These are phyloP conservation scores for crab-eating macaque (Macaca fascicularis) DNA, from an alignment of 2,113 vertebrate genomes.

Conservation along the genomic window T2T-MFA8v1.1 NC_088375.1:142220001-142220500, in stretches of 20 bases:
- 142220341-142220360: neutral
- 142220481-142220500: neutral
- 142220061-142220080: neutral
- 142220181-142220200: neutral
- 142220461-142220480: neutral
- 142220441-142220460: neutral
- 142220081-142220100: neutral
- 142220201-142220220: neutral
- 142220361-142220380: neutral
- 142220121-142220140: neutral
- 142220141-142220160: neutral
- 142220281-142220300: neutral
- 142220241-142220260: neutral
- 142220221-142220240: neutral
- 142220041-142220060: neutral
- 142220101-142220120: neutral
- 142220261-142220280: neutral
- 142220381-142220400: slow-evolving; percentile 53
- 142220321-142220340: neutral
- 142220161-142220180: neutral
- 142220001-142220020: neutral
- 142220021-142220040: neutral
- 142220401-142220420: slow-evolving; percentile 38
- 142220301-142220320: neutral
- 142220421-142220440: slow-evolving; percentile 10